Base-by-base conservation (phyloP, 2,113 vertebrate species). In the Syrmaticus mikado region DNA sequence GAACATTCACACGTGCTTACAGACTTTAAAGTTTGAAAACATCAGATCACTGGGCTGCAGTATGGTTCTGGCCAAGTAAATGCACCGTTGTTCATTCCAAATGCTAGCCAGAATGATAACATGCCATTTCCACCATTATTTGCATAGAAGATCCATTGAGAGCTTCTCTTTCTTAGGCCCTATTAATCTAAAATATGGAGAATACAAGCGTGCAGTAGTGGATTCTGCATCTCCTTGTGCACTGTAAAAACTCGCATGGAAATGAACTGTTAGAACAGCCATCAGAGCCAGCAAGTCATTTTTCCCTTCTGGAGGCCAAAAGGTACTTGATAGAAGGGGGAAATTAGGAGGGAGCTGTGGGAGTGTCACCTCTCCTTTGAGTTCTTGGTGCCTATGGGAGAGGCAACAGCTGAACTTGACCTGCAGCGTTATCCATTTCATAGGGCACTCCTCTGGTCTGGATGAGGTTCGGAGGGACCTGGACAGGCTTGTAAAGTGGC, bases 261-360 rank as follows among this genome's bases (percentile, higher is more conserved):
- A 92, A 93, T 90, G 61, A 78, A 5, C 80, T 71, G 83, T 78
- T 82, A 86, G 66, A 83, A 46, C 20, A 40, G 32, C 60, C 1
- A 3, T 20, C 2, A 0, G 72, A 84, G 65, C 88, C 80, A 75
- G 72, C 64, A 85, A 62, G 32, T 46, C 0, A 0, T 0, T 75
- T 88, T 84, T 81, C 22, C 70, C 85, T 88, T 88, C 32, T 68
- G 11, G 75, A 88, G n/a, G 25, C 53, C 83, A 67, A 88, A 85
- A 71, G 22, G 6, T 45, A 12, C 13, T 89, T 50, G 67, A 30
- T 85, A 1, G 2, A 13, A 80, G 45, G 58, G n/a, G 13, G 10
- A 50, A 77, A 74, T 53, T 57, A 2, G 10, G 64, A 80, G 24
- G 27, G 17, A 85, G 14, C 52, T 78, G 34, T 41, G 61, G 36